A percentile compares a stretch with the other conserved stretches of the same genome.
phyloP scores from a whole-genome alignment of 2,113 vertebrate genomes.

The crab-eating macaque (Macaca fascicularis) region DNA sequence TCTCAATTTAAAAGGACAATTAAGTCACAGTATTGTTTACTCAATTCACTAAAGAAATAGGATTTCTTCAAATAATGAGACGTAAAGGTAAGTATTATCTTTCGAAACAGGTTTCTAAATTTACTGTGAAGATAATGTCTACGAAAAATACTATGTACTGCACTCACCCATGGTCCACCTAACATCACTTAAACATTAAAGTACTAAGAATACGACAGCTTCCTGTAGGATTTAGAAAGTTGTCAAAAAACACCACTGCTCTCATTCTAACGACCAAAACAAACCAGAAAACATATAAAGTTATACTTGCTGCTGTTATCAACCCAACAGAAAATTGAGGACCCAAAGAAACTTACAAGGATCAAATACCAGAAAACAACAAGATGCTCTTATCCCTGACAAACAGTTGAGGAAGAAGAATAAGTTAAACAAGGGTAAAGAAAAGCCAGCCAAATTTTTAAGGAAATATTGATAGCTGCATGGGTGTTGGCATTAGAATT shows the following conservation, averaged over 20 bases:
- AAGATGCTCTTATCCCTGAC: not conserved
- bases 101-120: conserved; percentile 4
- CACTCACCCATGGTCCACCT: not conserved
- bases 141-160: not conserved
- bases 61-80: conserved; percentile 25
- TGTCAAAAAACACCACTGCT: not conserved
- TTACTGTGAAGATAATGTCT: not conserved
- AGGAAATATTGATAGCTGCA: not conserved
- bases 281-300: not conserved
- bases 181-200: not conserved
- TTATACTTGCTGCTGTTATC: not conserved
- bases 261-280: not conserved
- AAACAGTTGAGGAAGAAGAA: not conserved
- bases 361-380: not conserved
- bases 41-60: conserved; percentile 13
- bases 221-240: not conserved
- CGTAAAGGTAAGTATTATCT: not conserved
- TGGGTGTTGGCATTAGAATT: not conserved
- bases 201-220: not conserved
- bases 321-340: not conserved
- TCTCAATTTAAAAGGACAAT: conserved; percentile 2
- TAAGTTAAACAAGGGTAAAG: not conserved
- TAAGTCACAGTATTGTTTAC: not conserved
- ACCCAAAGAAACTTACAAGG: not conserved
- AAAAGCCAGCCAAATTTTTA: not conserved